Conservation (phyloP, 1,140 invertebrate species). For the Procambarus clarkii region DNA sequence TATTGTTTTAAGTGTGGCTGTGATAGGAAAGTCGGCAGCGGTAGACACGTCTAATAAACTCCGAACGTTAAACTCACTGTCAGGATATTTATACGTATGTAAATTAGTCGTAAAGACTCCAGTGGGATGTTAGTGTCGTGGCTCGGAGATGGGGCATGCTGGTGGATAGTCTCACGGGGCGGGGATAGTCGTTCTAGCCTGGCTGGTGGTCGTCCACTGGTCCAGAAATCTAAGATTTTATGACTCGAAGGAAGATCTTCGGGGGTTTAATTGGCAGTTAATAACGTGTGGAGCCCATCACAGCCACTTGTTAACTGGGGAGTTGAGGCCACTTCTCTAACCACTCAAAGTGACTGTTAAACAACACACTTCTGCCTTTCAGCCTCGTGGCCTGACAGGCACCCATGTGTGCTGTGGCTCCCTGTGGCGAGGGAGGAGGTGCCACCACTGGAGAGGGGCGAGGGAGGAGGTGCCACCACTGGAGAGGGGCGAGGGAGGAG, state of each 20-base stretch:
- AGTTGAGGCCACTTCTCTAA: neutral
- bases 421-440: too few species aligned
- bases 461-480: too few species aligned
- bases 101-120: conserved; percentile 32
- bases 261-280: conserved; percentile 32
- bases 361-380: too few species aligned
- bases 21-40: neutral
- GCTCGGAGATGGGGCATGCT: too few species aligned
- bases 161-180: too few species aligned
- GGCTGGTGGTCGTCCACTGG: neutral
- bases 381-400: too few species aligned
- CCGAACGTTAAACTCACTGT: conserved; percentile 6
- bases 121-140: conserved; percentile 44
- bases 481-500: too few species aligned
- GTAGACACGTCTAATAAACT: neutral
- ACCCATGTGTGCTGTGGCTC: too few species aligned
- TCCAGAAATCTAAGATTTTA: neutral
- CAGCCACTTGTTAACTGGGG: conserved; percentile 25
- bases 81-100: conserved; percentile 20
- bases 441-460: too few species aligned
- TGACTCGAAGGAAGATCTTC: neutral
- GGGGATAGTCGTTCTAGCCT: neutral
- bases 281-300: neutral
- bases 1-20: neutral
- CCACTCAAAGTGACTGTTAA: neutral